Base-by-base conservation (phyloP, 1,140 invertebrate species). In the Elymnias hypermnestra region DNA sequence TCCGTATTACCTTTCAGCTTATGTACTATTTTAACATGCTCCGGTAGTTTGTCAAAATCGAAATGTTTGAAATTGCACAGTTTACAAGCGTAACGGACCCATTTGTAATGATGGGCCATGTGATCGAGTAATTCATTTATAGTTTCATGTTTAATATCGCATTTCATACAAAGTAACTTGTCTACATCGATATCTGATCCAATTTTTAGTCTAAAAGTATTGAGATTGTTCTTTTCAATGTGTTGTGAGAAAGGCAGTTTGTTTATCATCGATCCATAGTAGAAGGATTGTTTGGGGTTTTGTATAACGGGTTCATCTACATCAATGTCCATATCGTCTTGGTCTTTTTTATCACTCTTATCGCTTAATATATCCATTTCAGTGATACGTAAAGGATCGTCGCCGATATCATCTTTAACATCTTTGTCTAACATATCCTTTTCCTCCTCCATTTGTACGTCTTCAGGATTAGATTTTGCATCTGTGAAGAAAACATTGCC, bases 41-140 rank as follows among this genome's bases (percentile, higher is more conserved):
- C 88, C 4, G 89, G 77, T 18, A 89, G 75, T 53, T 88, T 87
- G 15, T 87, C 85, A 41, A 86, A 88, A 8, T 82, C 63, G 37
- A 87, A 89, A 48, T 87, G 78, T 50, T 88, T 88, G 55, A 86
- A 89, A 23, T 89, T 87, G 51, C 89, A 90, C 3, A 89, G 51
- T 64, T 88, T 89, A 60, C 89, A 90, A 10, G 87, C 87, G 36
- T 89, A 90, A 6, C 87, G 79, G 22, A 87, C 72, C 63, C 89
- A 87, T 58, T 89, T 88, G 38, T 87, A 85, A 59, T 89, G 89
- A 42, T 76, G 78, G 0, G 88, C 86, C 53, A 89, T 86, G 44
- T 90, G 89, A 35, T 88, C 79, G 36, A 84, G 77, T 1, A 89
- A 56, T 39, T 87, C 86, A 26, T 71, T 63, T 0, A 81, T 57